Evolutionary conservation across 2,888 invertebrate genomes (phyloP).

Genomic region (Cartodere bifasciata): DNA sequence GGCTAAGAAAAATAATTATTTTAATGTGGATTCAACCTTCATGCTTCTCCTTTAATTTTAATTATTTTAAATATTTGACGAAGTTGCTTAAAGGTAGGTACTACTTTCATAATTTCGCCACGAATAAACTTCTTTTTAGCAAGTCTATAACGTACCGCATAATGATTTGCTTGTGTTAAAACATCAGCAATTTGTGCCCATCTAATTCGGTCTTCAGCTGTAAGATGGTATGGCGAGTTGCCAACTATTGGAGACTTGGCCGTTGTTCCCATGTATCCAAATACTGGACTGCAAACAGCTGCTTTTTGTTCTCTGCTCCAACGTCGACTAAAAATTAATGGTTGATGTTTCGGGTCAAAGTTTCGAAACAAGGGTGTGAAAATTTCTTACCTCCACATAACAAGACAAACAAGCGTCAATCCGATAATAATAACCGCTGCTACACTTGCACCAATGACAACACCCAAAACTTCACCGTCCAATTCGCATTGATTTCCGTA

Average conservation of each 20-base stretch:
- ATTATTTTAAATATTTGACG: no score
- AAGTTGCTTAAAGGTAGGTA: no score
- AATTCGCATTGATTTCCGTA: conserved; percentile 83
- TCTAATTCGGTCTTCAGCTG: conserved; percentile 65
- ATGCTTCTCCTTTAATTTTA: no score
- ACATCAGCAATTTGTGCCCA: conserved; percentile 88
- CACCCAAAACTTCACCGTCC: conserved; percentile 84
- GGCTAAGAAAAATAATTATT: conserved; percentile 39
- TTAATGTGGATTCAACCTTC: no score
- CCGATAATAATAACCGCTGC: conserved; percentile 82
- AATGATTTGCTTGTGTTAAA: conserved; percentile 75
- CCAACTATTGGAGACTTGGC: conserved; percentile 60
- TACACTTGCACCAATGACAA: conserved; percentile 80
- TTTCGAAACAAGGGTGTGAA: no score
- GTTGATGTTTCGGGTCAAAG: no score
- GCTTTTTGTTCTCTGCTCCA: conserved; percentile 85
- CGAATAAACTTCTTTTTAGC: no score
- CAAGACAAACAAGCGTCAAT: conserved; percentile 70
- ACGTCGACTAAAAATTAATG: conserved; percentile 50
- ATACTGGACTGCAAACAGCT: conserved; percentile 68
- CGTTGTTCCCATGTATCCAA: conserved; percentile 72
- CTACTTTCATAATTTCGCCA: no score
- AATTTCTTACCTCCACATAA: conserved; percentile 77
- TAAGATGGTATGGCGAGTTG: conserved; percentile 67
- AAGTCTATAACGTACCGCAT: conserved; percentile 57